Percentiles rank a stretch among this genome's conserved stretches.
Evolutionary conservation across 2,888 invertebrate species (phyloP).

Genomic region (Cephus pygmeus): DNA sequence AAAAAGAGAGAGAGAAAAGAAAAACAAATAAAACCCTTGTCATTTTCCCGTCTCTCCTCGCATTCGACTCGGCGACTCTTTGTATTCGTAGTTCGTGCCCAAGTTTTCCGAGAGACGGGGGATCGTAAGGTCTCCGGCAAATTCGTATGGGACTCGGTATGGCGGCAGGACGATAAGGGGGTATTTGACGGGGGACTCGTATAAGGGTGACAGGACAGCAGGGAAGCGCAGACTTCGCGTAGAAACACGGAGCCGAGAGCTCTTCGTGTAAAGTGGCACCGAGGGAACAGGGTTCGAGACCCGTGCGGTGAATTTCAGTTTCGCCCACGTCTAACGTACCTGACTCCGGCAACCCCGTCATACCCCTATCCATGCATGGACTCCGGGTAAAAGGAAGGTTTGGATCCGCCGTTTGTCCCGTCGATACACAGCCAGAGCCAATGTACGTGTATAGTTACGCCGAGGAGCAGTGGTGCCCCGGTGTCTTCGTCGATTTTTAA

Average conservation of each 20-base stretch:
- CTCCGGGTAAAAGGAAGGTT: neutral
- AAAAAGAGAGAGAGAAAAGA: neutral
- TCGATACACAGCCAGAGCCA: neutral
- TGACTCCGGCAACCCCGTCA: no score
- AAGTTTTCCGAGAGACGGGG: neutral
- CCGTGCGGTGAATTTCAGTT: slow-evolving; percentile 39
- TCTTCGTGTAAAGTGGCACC: slow-evolving; percentile 34
- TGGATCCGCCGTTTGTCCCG: neutral
- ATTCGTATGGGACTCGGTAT: neutral
- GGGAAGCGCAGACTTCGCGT: neutral
- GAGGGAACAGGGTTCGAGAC: slow-evolving; percentile 26
- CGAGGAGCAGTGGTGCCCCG: no score
- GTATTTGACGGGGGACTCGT: neutral
- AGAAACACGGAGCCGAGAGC: slow-evolving; percentile 12
- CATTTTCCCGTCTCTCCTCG: neutral
- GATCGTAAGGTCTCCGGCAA: neutral
- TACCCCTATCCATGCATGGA: neutral
- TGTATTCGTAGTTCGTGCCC: neutral
- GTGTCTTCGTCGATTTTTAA: neutral
- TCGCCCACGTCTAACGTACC: neutral
- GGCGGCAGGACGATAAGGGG: neutral
- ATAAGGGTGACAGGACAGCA: neutral
- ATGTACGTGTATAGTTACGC: no score
- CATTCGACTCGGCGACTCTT: neutral
- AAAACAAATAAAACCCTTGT: neutral